These are phyloP conservation scores for Dryoscopus gambensis DNA, from an alignment of 2,113 vertebrate species.

Conservation along the genomic window DNA sequence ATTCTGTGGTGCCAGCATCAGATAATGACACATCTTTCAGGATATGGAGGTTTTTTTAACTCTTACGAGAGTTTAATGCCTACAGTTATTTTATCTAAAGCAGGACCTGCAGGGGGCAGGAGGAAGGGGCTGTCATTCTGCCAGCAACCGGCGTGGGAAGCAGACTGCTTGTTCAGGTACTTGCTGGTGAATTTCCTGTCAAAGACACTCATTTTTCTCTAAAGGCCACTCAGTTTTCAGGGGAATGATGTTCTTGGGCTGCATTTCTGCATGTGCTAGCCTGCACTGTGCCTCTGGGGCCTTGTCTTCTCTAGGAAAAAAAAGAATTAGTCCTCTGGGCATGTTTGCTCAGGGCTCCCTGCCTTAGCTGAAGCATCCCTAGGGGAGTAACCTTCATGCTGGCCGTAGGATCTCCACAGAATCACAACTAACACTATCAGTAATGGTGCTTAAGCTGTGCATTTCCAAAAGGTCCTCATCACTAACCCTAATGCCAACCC, in stretches of 20 bases:
- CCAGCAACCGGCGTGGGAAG: background rate
- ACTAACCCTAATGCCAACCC: accelerated
- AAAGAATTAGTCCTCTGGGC: background rate
- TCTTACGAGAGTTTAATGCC: background rate
- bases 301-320: background rate
- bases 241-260: background rate
- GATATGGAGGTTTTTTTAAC: background rate
- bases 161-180: background rate
- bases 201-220: background rate
- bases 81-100: background rate
- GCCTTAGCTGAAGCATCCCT: background rate
- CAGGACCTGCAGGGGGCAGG: accelerated
- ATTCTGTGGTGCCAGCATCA: background rate
- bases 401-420: background rate
- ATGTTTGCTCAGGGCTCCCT: background rate
- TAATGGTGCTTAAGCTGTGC: background rate
- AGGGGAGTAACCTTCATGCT: background rate
- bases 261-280: background rate
- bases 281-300: background rate
- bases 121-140: background rate
- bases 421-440: background rate
- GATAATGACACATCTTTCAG: background rate
- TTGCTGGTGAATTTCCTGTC: background rate
- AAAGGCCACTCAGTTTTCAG: background rate
- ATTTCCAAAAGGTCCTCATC: background rate